These are phyloP conservation scores for Meloidogyne hapla DNA, from an alignment of 1,140 invertebrate genomes.

Conservation along the genomic window DNA sequence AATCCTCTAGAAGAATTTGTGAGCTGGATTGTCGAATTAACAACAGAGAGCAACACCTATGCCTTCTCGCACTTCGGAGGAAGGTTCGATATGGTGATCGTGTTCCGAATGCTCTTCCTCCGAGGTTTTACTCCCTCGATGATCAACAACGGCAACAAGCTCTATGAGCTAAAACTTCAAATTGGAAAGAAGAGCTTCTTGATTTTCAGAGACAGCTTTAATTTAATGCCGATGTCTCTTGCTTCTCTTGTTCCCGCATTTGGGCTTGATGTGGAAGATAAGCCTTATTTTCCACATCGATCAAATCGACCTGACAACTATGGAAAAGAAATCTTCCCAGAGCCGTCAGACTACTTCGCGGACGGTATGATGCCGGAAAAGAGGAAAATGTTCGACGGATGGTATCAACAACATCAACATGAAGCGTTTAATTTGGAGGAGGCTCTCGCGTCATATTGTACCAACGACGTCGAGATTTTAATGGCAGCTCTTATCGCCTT, in stretches of 20 bases:
- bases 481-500: slow-evolving; percentile 12
- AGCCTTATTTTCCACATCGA: background rate
- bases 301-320: background rate
- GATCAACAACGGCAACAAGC: slow-evolving; percentile 1
- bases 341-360: background rate
- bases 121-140: background rate
- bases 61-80: slow-evolving; percentile 1
- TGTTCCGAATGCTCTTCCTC: background rate
- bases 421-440: background rate
- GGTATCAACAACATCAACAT: background rate
- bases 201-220: slow-evolving; percentile 7
- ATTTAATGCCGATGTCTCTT: background rate
- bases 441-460: slow-evolving; percentile 5
- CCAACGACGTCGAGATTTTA: background rate
- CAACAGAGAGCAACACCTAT: background rate
- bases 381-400: background rate
- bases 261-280: background rate
- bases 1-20: slow-evolving; percentile 1
- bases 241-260: background rate
- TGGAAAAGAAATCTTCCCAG: background rate
- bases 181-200: background rate
- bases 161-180: background rate
- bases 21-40: background rate
- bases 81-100: background rate
- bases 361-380: slow-evolving; percentile 4